phyloP scores from a whole-genome alignment of 2,113 vertebrate species.

The Camelus bactrianus region DNA sequence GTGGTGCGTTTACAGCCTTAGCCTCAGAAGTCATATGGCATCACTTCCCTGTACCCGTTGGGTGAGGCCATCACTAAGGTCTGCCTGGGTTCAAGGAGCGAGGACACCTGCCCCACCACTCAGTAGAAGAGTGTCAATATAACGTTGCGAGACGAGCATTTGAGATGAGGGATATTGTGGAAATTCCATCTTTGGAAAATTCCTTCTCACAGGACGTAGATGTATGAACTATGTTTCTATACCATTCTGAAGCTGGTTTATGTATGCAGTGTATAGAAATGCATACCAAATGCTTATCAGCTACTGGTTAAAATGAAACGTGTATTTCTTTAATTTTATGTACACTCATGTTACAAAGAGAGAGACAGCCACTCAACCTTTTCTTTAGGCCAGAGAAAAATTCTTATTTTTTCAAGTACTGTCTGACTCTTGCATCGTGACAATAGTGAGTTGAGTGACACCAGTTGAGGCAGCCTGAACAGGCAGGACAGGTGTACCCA shows the following conservation, averaged over 20 bases:
- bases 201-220: neutral
- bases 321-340: neutral
- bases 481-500: accelerated
- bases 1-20: neutral
- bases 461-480: neutral
- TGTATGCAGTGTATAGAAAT: neutral
- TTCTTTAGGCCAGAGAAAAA: neutral
- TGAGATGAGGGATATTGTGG: neutral
- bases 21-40: neutral
- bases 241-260: neutral
- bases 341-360: neutral
- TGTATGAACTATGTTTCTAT: neutral
- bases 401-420: neutral
- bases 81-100: neutral
- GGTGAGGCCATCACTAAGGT: neutral
- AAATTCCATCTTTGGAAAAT: neutral
- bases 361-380: neutral
- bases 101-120: neutral
- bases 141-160: neutral
- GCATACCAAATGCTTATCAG: no score
- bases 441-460: accelerated
- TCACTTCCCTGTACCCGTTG: neutral
- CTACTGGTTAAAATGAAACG: neutral
- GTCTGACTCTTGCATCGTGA: accelerated
- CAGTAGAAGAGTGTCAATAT: accelerated